phyloP scores from a whole-genome alignment of 2,113 vertebrate species.

The Pardalotus punctatus region DNA sequence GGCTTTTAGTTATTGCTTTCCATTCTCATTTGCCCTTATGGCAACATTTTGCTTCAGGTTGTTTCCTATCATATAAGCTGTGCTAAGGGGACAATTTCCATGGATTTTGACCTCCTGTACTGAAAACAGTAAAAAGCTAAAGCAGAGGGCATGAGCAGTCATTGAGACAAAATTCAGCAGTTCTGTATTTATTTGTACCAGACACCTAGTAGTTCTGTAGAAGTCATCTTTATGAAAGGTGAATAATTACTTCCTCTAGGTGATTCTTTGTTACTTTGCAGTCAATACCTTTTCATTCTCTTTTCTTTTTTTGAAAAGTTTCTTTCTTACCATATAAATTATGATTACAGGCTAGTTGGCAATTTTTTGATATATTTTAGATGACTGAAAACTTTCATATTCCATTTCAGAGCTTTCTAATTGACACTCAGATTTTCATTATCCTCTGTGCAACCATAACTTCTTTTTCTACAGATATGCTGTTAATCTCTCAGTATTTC shows the following conservation, averaged over 20 bases:
- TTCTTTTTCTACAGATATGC: not conserved
- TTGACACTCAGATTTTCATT: not conserved
- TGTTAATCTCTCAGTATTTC: not conserved
- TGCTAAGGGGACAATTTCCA: not conserved
- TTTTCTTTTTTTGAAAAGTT: not conserved
- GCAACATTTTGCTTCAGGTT: not conserved
- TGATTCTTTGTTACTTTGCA: not conserved
- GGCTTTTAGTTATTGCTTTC: not conserved
- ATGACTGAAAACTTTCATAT: not conserved
- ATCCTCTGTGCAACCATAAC: not conserved
- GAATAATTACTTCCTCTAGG: not conserved
- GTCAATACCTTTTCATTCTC: not conserved
- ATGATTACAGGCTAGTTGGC: not conserved
- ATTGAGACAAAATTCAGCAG: not conserved
- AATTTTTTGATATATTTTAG: not conserved
- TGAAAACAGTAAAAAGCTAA: not conserved
- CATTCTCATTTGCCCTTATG: not conserved
- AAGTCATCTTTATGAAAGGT: not conserved
- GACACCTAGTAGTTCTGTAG: not conserved
- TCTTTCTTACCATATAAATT: not conserved
- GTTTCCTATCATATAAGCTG: not conserved
- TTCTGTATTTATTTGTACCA: not conserved
- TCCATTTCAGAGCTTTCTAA: not conserved
- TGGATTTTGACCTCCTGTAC: not conserved
- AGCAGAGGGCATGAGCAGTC: not conserved